Evolutionary conservation across 23 tunicate genomes (phyloP).

Genomic region (Aplidium turbinatum): DNA sequence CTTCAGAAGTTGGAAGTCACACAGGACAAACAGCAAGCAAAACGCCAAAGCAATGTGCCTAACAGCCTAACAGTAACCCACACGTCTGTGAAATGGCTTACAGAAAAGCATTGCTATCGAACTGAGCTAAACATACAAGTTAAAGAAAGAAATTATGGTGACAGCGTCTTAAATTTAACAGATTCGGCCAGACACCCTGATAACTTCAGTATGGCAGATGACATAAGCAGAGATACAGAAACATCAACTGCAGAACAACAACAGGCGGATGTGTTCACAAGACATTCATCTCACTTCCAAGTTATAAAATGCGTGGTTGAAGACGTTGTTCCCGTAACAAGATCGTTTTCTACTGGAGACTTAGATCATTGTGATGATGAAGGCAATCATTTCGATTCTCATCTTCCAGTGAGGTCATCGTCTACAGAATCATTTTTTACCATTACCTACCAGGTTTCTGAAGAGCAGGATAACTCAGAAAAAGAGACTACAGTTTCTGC

Average conservation of each 20-base stretch:
- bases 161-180: not conserved
- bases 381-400: no score
- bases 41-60: no score
- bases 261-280: not conserved
- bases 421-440: conserved; percentile 31
- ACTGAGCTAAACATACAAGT: conserved; percentile 5
- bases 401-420: not conserved
- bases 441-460: not conserved
- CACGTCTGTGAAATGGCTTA: conserved; percentile 14
- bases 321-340: conserved; percentile 20
- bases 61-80: no score
- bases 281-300: not conserved
- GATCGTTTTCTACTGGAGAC: conserved; percentile 27
- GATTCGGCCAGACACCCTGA: no score
- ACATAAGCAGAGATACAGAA: not conserved
- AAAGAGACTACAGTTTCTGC: no score
- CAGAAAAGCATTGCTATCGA: conserved; percentile 6
- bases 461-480: not conserved
- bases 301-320: conserved; percentile 24
- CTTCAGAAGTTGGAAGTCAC: no score
- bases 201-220: no score
- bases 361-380: not conserved
- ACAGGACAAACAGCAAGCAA: no score
- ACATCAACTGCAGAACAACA: not conserved
- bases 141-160: not conserved